Conservation (phyloP, 2,797 vertebrate species). For the Taeniopygia guttata region DNA sequence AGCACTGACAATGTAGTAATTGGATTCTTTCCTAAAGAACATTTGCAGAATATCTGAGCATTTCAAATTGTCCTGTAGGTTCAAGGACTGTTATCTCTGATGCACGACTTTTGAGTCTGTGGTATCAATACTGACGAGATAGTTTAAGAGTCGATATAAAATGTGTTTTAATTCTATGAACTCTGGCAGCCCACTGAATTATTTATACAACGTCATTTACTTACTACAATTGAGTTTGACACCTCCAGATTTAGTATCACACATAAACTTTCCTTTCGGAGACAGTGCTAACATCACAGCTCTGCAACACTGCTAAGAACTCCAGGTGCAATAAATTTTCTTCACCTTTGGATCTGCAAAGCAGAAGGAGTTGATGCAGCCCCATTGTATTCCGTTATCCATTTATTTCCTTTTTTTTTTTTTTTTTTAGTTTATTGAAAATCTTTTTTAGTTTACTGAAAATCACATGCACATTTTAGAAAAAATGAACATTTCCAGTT, state of each 20-base stretch:
- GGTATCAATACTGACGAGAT: background rate
- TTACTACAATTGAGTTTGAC: background rate
- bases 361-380: background rate
- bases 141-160: background rate
- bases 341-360: background rate
- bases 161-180: constrained; percentile 17
- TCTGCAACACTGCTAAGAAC: background rate
- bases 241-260: background rate
- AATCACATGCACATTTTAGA: rapidly evolving
- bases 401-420: background rate
- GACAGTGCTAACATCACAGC: background rate
- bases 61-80: background rate
- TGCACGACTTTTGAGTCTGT: background rate
- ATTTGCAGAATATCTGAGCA: background rate
- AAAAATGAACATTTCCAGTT: background rate
- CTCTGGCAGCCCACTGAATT: constrained; percentile 31
- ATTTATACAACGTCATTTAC: constrained; percentile 27
- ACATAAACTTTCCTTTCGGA: background rate
- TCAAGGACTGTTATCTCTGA: background rate
- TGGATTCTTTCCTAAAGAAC: background rate
- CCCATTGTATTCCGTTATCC: background rate
- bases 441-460: background rate
- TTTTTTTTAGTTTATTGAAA: background rate
- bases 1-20: background rate
- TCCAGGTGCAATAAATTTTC: background rate